These are phyloP conservation scores for Dipodomys stephensi DNA, from an alignment of 2,113 vertebrate species.

Conservation along the genomic window DNA sequence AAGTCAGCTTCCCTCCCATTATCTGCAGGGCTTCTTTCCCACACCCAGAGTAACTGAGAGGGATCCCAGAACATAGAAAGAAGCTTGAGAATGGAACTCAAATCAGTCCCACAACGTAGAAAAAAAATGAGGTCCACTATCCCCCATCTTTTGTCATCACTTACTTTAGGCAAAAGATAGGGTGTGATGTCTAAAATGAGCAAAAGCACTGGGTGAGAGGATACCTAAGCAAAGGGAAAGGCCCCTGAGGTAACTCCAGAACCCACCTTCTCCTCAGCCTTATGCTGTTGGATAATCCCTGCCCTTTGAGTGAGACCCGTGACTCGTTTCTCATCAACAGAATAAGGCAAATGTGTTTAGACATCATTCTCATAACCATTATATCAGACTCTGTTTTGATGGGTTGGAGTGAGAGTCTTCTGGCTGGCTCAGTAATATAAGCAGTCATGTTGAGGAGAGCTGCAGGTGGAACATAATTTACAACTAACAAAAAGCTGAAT, in stretches of 20 bases:
- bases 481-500: neutral
- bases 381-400: neutral
- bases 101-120: neutral
- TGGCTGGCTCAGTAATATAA: neutral
- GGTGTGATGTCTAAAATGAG: neutral
- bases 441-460: neutral
- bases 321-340: neutral
- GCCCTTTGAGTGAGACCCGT: neutral
- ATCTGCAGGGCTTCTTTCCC: neutral
- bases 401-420: neutral
- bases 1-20: neutral
- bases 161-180: neutral
- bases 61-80: neutral
- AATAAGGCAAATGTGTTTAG: neutral
- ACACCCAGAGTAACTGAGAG: neutral
- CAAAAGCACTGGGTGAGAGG: neutral
- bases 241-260: neutral
- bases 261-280: neutral
- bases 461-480: too few relatives aligned
- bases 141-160: neutral
- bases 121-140: neutral
- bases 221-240: neutral
- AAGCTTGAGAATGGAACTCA: neutral
- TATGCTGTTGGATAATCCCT: neutral
- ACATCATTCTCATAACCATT: neutral